phyloP scores from a whole-genome alignment of 2,888 invertebrate genomes.

The Phlogophora meticulosa region DNA sequence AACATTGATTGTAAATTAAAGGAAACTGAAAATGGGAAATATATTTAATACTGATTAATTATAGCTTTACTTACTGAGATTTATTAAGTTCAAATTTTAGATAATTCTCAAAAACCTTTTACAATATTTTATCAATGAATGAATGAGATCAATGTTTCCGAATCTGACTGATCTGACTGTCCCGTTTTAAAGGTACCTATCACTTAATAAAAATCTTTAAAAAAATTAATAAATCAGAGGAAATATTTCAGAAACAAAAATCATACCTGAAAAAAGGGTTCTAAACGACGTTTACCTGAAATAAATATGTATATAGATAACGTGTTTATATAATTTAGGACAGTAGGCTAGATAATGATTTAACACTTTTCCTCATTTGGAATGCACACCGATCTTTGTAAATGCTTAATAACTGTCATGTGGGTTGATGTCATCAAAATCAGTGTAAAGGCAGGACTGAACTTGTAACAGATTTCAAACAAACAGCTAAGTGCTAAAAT shows the following conservation, averaged over 20 bases:
- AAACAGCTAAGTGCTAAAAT: background rate
- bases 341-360: background rate
- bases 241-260: background rate
- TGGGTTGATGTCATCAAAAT: slow-evolving; percentile 27
- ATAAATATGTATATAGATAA: background rate
- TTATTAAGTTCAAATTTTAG: slow-evolving; percentile 33
- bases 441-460: slow-evolving; percentile 19
- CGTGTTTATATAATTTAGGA: fast-evolving
- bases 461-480: background rate
- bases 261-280: background rate
- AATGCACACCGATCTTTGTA: slow-evolving; percentile 6
- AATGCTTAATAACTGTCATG: slow-evolving; percentile 19
- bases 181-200: slow-evolving; percentile 38
- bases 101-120: slow-evolving; percentile 24
- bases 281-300: too few relatives aligned
- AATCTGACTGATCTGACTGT: background rate
- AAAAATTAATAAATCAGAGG: background rate
- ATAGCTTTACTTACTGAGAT: slow-evolving; percentile 59
- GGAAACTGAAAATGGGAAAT: slow-evolving; percentile 54
- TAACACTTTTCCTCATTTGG: background rate
- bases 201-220: too few relatives aligned
- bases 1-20: slow-evolving; percentile 78
- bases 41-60: slow-evolving; percentile 31
- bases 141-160: slow-evolving; percentile 52
- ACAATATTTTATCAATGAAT: slow-evolving; percentile 25